These are phyloP conservation scores for Phallusia fumigata DNA, from an alignment of 23 tunicate species.

Conservation along the genomic window DNA sequence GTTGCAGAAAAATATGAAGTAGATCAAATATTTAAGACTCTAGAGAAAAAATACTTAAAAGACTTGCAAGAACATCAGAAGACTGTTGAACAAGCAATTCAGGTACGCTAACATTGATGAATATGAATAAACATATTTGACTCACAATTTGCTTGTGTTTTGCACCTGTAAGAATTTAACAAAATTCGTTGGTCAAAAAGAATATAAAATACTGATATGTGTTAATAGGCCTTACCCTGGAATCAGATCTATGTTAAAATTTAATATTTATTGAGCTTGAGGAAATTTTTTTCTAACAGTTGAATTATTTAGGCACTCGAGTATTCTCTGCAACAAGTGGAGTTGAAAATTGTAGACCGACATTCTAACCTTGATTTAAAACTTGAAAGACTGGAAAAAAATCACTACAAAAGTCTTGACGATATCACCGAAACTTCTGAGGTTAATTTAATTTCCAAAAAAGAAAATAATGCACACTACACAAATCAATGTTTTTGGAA, in stretches of 20 bases:
- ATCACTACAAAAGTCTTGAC: not conserved
- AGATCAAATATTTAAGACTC: no score
- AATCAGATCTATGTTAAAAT: no score
- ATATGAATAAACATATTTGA: no score
- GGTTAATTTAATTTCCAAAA: not conserved
- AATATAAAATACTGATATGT: no score
- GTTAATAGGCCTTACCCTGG: no score
- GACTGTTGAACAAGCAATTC: not conserved
- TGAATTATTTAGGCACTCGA: constrained; percentile 23
- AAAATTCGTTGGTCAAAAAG: no score
- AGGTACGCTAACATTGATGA: not conserved
- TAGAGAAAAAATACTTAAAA: not conserved
- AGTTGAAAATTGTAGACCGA: constrained; percentile 28
- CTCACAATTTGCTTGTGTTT: no score
- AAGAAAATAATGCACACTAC: not conserved
- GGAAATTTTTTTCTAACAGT: not conserved
- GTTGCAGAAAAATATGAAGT: no score
- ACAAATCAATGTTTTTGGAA: not conserved
- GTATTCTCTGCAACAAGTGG: constrained; percentile 25
- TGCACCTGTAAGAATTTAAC: no score
- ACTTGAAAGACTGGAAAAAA: constrained; percentile 1
- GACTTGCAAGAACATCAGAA: not conserved
- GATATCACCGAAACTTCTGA: constrained; percentile 16
- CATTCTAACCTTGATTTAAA: not conserved
- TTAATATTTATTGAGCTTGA: no score